Evolutionary conservation across 1,140 invertebrate genomes (phyloP), one percentile per base, ranked within the genome.

Genomic region (Cyrtorhinus lividipennis): DNA sequence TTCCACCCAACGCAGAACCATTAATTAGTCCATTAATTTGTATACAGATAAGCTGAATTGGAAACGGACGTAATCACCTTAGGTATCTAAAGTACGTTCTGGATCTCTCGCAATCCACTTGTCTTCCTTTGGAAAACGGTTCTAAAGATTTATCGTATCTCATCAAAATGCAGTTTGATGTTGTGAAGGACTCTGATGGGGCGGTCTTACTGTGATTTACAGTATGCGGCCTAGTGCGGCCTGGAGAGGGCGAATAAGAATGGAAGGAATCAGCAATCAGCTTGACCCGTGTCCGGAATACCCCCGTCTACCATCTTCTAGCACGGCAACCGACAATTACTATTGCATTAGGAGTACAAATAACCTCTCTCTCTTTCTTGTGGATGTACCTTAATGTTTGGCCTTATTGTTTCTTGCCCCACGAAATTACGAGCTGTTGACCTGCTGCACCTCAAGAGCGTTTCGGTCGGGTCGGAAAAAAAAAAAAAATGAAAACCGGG

Each of bases 251-350:
- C 30, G 30, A n/a, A 38, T 38, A 38, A 38, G 30, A 38, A 38
- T 15, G 30, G n/a, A n/a, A n/a, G n/a, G n/a, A n/a, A n/a, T n/a
- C n/a, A n/a, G n/a, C n/a, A n/a, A n/a, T n/a, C n/a, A 5, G 30
- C 30, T 38, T 5, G 15, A 5, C 30, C 30, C 30, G 15, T 15
- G 30, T 38, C 30, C 30, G 30, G 30, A 5, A 15, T 38, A 38
- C 48, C 10, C 48, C 20, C 5, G 20, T 10, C 48, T 53, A 53
- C 48, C 48, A 53, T 53, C 48, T 53, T 53, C 48, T 13, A 53
- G 48, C 48, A 53, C 48, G 48, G 48, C 48, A 53, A 53, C 48
- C 48, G 48, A 53, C 48, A 53, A 53, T 53, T 53, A 53, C 20
- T 53, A 53, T 53, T 53, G 48, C 48, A 53, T 53, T 53, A 53